phyloP scores from a whole-genome alignment of 1,140 invertebrate genomes.

The Drosophila sturtevanti region DNA sequence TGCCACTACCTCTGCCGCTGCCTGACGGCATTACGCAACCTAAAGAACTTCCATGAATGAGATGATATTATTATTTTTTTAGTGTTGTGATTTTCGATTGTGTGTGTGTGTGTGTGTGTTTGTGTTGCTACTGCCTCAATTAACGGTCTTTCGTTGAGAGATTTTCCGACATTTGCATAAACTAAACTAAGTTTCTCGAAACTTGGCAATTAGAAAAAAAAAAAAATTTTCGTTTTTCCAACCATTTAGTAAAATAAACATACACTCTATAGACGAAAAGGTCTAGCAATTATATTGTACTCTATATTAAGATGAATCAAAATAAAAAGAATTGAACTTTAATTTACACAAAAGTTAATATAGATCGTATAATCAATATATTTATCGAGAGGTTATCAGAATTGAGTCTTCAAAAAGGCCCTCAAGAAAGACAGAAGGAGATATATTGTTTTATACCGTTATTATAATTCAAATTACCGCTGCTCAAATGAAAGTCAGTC shows the following conservation, averaged over 20 bases:
- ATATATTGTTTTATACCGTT: no score
- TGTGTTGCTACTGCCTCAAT: neutral
- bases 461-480: no score
- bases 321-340: no score
- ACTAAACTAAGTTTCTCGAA: slow-evolving; percentile 54
- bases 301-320: no score
- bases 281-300: no score
- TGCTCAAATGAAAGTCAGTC: no score
- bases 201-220: slow-evolving; percentile 67
- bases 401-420: no score
- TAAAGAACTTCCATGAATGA: slow-evolving; percentile 19
- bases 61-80: neutral
- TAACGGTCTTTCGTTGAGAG: slow-evolving; percentile 1
- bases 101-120: neutral
- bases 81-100: neutral
- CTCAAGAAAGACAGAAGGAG: no score
- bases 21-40: slow-evolving; percentile 16
- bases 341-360: no score
- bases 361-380: no score
- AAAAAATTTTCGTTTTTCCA: slow-evolving; percentile 41
- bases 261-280: neutral
- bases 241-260: neutral
- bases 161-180: slow-evolving; percentile 62
- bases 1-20: neutral
- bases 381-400: no score